Evolutionary conservation across 2,113 vertebrate genomes (phyloP).

Genomic region (Sinocyclocheilus maitianheensis): DNA sequence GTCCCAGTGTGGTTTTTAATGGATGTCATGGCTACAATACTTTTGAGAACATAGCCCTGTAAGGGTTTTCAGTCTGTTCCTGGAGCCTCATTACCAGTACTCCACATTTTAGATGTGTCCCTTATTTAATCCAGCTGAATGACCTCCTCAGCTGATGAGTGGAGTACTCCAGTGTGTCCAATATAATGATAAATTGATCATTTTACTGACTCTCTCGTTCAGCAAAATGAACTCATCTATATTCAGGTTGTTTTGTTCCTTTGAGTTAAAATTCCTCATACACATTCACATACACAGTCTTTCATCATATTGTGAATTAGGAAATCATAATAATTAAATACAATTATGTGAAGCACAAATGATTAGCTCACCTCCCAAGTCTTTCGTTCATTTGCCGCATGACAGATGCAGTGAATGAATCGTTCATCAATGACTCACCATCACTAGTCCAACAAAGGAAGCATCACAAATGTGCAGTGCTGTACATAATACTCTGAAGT

Average conservation of each 20-base stretch:
- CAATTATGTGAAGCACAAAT: too few species aligned
- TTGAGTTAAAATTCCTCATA: background rate
- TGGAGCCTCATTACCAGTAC: background rate
- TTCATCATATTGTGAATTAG: background rate
- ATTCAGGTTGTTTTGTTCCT: background rate
- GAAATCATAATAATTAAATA: background rate
- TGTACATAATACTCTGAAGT: background rate
- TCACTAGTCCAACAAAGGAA: too few species aligned
- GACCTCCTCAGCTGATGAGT: too few species aligned
- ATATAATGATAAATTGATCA: background rate
- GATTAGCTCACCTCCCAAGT: too few species aligned
- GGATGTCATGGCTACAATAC: too few species aligned
- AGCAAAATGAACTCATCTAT: background rate
- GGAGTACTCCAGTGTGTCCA: too few species aligned
- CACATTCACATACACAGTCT: background rate
- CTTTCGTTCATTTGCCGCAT: too few species aligned
- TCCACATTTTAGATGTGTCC: background rate
- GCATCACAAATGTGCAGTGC: too few species aligned
- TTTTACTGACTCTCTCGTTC: background rate
- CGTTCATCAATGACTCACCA: too few species aligned
- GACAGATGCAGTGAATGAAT: too few species aligned
- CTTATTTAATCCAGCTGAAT: too few species aligned
- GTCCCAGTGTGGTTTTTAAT: too few species aligned
- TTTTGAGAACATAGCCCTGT: background rate
- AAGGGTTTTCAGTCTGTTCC: background rate